phyloP scores from a whole-genome alignment of 2,113 vertebrate genomes.

The Shinisaurus crocodilurus region DNA sequence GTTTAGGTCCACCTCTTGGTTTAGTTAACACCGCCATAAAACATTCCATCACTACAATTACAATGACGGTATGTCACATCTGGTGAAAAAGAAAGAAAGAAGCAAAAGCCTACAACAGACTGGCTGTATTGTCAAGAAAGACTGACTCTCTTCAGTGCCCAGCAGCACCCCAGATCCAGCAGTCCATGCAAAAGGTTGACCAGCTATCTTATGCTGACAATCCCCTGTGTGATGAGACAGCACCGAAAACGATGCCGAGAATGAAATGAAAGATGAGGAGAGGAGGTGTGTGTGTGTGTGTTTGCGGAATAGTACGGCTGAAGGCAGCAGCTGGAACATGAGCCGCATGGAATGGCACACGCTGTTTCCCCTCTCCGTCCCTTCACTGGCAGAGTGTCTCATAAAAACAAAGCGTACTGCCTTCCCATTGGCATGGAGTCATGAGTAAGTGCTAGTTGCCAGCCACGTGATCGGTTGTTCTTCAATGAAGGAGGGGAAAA shows the following conservation, averaged over 20 bases:
- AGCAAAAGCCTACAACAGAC: not conserved
- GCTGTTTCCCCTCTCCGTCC: not conserved
- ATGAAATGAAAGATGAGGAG: not conserved
- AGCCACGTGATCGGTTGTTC: not conserved
- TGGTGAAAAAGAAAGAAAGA: not conserved
- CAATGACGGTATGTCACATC: not conserved
- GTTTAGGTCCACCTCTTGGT: not conserved
- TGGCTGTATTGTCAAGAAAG: not conserved
- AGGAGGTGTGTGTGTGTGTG: not conserved
- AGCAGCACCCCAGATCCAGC: not conserved
- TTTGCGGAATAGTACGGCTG: not conserved
- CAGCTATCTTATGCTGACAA: too few species aligned
- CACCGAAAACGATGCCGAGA: not conserved
- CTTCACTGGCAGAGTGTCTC: not conserved
- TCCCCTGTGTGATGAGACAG: not conserved
- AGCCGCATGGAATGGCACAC: not conserved
- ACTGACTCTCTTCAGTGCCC: not conserved
- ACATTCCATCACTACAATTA: not conserved
- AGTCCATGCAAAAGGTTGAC: not conserved
- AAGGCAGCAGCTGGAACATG: accelerated
- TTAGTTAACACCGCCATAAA: not conserved
- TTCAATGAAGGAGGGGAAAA: not conserved
- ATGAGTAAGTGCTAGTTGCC: not conserved
- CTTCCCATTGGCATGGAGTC: conserved; percentile 8
- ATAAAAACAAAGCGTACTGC: accelerated